Percentiles rank a stretch among this genome's conserved stretches.
These are phyloP conservation scores for Brachyistius frenatus DNA, from an alignment of 2,113 vertebrate genomes.

Conservation along the genomic window DNA sequence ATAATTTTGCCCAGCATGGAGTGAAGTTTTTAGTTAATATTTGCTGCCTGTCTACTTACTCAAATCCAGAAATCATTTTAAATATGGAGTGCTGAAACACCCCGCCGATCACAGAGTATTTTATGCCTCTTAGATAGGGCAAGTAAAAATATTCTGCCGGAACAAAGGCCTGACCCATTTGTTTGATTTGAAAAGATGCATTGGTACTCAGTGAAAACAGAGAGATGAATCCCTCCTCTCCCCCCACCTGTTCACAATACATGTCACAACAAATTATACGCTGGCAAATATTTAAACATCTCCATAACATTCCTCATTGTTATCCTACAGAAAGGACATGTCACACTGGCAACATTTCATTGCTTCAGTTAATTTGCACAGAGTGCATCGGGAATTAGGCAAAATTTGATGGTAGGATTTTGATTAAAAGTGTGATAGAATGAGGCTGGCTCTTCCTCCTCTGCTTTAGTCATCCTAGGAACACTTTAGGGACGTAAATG, in stretches of 20 bases:
- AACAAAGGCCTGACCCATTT: constrained; percentile 69
- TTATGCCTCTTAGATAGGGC: constrained; percentile 45
- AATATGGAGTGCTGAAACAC: constrained; percentile 34
- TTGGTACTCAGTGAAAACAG: constrained; percentile 28
- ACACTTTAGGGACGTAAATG: too few relatives aligned
- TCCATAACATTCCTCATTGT: constrained; percentile 19
- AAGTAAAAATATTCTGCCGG: constrained; percentile 49
- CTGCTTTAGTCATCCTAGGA: not conserved
- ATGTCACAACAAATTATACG: constrained; percentile 57
- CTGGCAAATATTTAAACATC: constrained; percentile 50
- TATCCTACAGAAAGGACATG: constrained; percentile 35
- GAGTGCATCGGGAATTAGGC: constrained; percentile 10
- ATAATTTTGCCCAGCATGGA: constrained; percentile 31
- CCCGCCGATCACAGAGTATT: constrained; percentile 54
- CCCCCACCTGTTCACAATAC: constrained; percentile 60
- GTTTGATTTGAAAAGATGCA: constrained; percentile 63
- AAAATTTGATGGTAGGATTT: constrained; percentile 12
- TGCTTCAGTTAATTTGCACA: constrained; percentile 37
- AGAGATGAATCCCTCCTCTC: constrained; percentile 38
- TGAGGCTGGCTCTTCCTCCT: constrained; percentile 21
- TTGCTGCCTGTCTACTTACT: constrained; percentile 27
- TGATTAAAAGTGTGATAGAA: constrained; percentile 19
- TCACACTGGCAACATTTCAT: constrained; percentile 29
- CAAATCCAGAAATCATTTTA: constrained; percentile 41
- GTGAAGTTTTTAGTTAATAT: constrained; percentile 42